Evolutionary conservation across 2,797 vertebrate genomes (phyloP), one percentile per base, ranked within the genome.

Genomic region (Macrochelys suwanniensis): DNA sequence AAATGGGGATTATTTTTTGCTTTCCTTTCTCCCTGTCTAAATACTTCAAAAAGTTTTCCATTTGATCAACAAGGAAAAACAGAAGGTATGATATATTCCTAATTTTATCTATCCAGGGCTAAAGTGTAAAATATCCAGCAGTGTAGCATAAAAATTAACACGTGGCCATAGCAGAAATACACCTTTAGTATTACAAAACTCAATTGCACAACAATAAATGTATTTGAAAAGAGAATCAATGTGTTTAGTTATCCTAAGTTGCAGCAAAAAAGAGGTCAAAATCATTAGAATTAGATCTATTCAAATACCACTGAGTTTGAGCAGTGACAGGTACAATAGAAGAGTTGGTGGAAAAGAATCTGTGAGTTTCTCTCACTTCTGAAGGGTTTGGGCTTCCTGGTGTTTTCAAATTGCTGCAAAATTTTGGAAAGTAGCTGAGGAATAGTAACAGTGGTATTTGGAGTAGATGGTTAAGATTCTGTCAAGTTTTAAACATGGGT

Each of bases 281-380:
- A 10, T 2, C 82, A 28, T 84, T 13, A 85, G 53, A 88, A 54
- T 13, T 80, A 21, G 47, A 80, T 68, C 3, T 65, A 51, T 80
- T 79, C 0, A 0, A 5, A 45, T 47, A 5, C 59, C 91, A 53
- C 13, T 78, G 26, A 87, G 47, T 47, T 85, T 56, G 42, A 49
- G 15, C 0, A 80, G 3, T 7, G 7, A 3, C 1, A 49, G 6
- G 1, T 47, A n/a, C 1, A 1, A 82, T 71, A 25, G 19, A 90
- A 59, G 47, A 50, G 25, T 33, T 59, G 28, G 31, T 61, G 11
- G 31, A 31, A 91, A 92, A 37, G 1, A 85, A 78, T 25, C 6
- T 23, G 10, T 23, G 10, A 33, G 51, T 88, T 92, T 89, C 61
- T 88, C 19, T 5, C 7, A 57, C 1, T 90, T 90, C 3, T 45